Conservation (phyloP, 2,888 invertebrate genomes). For the Hypomecis atomaria region DNA sequence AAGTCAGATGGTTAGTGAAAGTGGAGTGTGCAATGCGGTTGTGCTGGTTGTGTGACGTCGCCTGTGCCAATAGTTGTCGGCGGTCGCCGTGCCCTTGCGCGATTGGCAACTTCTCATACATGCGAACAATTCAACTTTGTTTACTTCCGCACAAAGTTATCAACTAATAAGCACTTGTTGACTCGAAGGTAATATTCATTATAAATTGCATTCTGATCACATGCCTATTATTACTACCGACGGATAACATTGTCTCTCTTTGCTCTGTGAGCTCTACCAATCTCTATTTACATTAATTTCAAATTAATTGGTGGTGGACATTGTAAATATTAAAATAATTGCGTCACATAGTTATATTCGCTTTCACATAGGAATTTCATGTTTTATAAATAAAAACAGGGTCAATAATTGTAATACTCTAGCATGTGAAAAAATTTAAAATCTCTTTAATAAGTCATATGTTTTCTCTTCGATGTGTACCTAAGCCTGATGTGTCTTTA, state of each 20-base stretch:
- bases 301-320: not conserved
- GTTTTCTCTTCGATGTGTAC: too few species aligned
- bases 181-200: slow-evolving; percentile 37
- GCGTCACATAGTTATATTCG: too few species aligned
- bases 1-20: slow-evolving; percentile 63
- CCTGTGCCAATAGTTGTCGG: slow-evolving; percentile 54
- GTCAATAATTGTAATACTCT: too few species aligned
- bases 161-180: slow-evolving; percentile 26
- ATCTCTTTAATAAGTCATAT: too few species aligned
- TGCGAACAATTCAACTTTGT: slow-evolving; percentile 60
- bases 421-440: too few species aligned
- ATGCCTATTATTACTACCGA: too few species aligned
- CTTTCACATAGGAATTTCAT: too few species aligned
- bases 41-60: slow-evolving; percentile 59
- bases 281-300: not conserved
- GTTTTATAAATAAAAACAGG: too few species aligned
- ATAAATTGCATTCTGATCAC: not conserved
- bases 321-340: not conserved
- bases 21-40: slow-evolving; percentile 66
- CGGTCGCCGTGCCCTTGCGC: slow-evolving; percentile 59
- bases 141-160: slow-evolving; percentile 57
- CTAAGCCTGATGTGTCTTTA: not conserved
- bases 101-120: slow-evolving; percentile 71
- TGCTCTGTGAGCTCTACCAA: slow-evolving; percentile 1
- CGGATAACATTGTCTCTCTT: too few species aligned